Conservation (phyloP, 2,797 vertebrate genomes). For the Melanotaenia trifasciata region DNA sequence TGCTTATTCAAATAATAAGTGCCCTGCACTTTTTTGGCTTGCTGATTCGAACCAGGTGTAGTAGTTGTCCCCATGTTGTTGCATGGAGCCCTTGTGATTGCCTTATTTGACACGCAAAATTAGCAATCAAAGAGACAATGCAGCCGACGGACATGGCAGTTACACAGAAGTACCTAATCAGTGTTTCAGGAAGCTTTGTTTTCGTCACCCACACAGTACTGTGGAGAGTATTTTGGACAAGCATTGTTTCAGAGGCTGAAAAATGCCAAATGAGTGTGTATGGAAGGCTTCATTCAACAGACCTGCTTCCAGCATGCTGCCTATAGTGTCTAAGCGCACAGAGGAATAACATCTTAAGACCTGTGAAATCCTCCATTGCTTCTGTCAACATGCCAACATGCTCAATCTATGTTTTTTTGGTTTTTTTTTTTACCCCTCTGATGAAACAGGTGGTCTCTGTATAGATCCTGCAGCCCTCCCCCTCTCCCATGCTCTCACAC, state of each 20-base stretch:
- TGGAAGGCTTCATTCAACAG: slow-evolving; percentile 31
- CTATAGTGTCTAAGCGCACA: slow-evolving; percentile 14
- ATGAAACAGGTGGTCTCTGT: slow-evolving; percentile 74
- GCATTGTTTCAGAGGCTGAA: slow-evolving; percentile 7
- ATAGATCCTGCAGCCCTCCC: slow-evolving; percentile 22
- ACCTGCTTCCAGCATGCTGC: slow-evolving; percentile 33
- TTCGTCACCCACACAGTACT: background rate
- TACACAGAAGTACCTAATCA: slow-evolving; percentile 16
- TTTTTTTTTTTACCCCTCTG: slow-evolving; percentile 36
- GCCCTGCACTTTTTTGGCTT: slow-evolving; percentile 8
- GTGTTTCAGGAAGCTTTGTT: slow-evolving; percentile 25
- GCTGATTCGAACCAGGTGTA: slow-evolving; percentile 8
- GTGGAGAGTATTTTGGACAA: slow-evolving; percentile 23
- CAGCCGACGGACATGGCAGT: slow-evolving; percentile 17
- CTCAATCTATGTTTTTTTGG: slow-evolving; percentile 45
- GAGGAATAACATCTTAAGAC: slow-evolving; percentile 51
- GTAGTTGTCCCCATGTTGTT: background rate
- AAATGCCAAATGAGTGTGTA: slow-evolving; percentile 26
- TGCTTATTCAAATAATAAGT: slow-evolving; percentile 14
- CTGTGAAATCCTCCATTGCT: slow-evolving; percentile 51
- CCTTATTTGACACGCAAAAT: slow-evolving; percentile 23
- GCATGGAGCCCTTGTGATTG: slow-evolving; percentile 7
- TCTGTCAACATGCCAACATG: slow-evolving; percentile 56
- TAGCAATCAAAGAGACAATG: slow-evolving; percentile 13
- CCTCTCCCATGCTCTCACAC: background rate